These are phyloP conservation scores for Drosophila prolongata DNA, from an alignment of 2,888 invertebrate genomes.

Conservation along the genomic window DNA sequence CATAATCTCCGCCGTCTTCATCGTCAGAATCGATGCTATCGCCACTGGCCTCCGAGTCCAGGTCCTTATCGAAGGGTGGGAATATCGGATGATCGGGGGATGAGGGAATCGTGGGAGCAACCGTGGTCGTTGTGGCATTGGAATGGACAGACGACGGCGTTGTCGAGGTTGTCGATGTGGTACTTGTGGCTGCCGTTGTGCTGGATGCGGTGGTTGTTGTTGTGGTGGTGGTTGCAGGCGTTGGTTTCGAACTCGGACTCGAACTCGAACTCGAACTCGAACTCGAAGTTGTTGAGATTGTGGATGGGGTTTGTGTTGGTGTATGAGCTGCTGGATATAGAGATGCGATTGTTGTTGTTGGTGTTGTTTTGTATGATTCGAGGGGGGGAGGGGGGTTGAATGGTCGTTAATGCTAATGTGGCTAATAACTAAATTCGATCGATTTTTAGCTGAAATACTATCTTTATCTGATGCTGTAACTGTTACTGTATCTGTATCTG, in stretches of 20 bases:
- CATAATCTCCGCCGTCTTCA: constrained; percentile 42
- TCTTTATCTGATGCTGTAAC: constrained; percentile 7
- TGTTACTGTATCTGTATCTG: constrained; percentile 38
- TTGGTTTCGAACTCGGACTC: constrained; percentile 17
- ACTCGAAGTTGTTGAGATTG: constrained; percentile 47
- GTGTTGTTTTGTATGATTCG: constrained; percentile 44
- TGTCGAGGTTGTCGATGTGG: constrained; percentile 15
- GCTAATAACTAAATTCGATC: constrained; percentile 31
- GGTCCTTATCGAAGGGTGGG: constrained; percentile 29
- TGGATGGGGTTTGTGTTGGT: constrained; percentile 54
- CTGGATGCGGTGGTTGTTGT: constrained; percentile 27
- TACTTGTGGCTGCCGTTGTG: constrained; percentile 24
- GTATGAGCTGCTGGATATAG: constrained; percentile 77
- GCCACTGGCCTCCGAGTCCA: constrained; percentile 60
- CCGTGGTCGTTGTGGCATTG: constrained; percentile 14
- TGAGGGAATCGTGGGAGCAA: neutral
- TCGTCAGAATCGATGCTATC: constrained; percentile 48
- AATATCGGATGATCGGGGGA: constrained; percentile 10
- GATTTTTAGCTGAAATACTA: constrained; percentile 30
- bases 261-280: neutral
- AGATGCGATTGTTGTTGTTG: constrained; percentile 62
- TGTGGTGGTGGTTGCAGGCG: constrained; percentile 16
- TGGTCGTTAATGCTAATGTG: constrained; percentile 53
- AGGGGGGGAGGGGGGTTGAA: constrained; percentile 22
- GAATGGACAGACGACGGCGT: neutral